A percentile compares a stretch with the other conserved stretches of the same genome.
Evolutionary conservation across 92 coral and sea anemone genomes (phyloP).

Genomic region (Ricordea florida): DNA sequence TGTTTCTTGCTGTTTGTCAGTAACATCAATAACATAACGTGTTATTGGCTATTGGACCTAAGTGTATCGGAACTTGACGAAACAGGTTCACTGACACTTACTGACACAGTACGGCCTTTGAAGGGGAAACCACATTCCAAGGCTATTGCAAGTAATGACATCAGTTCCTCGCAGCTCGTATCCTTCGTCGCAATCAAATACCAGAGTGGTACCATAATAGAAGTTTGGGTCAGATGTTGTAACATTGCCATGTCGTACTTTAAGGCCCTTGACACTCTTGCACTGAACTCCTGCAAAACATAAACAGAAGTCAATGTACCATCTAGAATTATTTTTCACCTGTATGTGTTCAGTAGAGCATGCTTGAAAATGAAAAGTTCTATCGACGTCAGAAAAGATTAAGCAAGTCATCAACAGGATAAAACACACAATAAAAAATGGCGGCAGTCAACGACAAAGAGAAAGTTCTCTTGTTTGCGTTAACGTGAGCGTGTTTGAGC

Average conservation of each 20-base stretch:
- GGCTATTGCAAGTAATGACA: slow-evolving; percentile 57
- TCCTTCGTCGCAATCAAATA: slow-evolving; percentile 75
- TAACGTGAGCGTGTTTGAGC: too few relatives aligned
- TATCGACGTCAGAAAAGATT: too few relatives aligned
- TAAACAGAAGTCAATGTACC: neutral
- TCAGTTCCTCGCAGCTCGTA: slow-evolving; percentile 68
- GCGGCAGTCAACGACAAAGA: too few relatives aligned
- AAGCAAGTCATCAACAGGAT: too few relatives aligned
- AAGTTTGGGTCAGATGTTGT: slow-evolving; percentile 71
- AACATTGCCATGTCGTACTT: slow-evolving; percentile 53
- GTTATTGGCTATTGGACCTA: too few relatives aligned
- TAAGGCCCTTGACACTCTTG: neutral
- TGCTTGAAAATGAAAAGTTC: too few relatives aligned
- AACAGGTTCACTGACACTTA: neutral
- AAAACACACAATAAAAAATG: too few relatives aligned
- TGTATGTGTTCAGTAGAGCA: too few relatives aligned
- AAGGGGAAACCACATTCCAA: slow-evolving; percentile 24
- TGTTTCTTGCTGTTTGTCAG: too few relatives aligned
- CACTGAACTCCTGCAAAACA: slow-evolving; percentile 34
- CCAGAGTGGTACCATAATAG: slow-evolving; percentile 61
- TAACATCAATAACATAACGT: too few relatives aligned
- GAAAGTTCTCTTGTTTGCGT: too few relatives aligned
- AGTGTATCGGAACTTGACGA: neutral
- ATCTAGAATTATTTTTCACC: too few relatives aligned
- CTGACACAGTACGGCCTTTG: slow-evolving; percentile 69